Evolutionary conservation across 35 echinoderm and acorn worm species (phyloP).

Genomic region (Apostichopus japonicus): DNA sequence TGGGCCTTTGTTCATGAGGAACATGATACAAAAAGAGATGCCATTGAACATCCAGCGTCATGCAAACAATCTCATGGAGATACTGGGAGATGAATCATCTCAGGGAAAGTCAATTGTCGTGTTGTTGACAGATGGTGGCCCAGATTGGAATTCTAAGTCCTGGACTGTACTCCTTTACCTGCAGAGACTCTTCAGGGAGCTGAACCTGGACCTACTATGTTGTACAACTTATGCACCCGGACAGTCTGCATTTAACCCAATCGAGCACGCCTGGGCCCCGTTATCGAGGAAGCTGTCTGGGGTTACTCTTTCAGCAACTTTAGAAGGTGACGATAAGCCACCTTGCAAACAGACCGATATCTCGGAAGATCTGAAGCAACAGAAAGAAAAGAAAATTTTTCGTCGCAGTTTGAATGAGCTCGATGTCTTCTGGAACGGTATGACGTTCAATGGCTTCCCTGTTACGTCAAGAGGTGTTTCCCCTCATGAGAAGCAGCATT

Average conservation of each 20-base stretch:
- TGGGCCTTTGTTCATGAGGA: background rate
- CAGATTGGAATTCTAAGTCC: constrained; percentile 51
- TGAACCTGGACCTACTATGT: constrained; percentile 42
- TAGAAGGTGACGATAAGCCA: constrained; percentile 17
- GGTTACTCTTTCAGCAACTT: background rate
- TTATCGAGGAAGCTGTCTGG: constrained; percentile 35
- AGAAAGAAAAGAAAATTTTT: background rate
- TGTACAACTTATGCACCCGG: constrained; percentile 13
- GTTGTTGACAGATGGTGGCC: constrained; percentile 34
- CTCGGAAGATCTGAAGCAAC: background rate
- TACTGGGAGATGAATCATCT: background rate
- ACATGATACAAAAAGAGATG: constrained; percentile 18
- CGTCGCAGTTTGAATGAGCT: background rate
- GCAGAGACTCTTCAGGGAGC: constrained; percentile 17
- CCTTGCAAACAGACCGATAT: background rate
- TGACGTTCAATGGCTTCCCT: background rate
- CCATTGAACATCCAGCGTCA: background rate
- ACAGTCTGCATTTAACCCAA: constrained; percentile 44
- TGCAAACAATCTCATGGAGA: background rate
- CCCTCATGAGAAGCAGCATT: background rate
- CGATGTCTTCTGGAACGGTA: constrained; percentile 3
- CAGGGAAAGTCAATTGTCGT: background rate
- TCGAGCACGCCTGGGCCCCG: constrained; percentile 56
- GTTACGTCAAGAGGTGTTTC: background rate
- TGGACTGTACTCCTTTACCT: constrained; percentile 24